These are phyloP conservation scores for Apamea monoglypha DNA, from an alignment of 2,888 invertebrate species.

Conservation along the genomic window DNA sequence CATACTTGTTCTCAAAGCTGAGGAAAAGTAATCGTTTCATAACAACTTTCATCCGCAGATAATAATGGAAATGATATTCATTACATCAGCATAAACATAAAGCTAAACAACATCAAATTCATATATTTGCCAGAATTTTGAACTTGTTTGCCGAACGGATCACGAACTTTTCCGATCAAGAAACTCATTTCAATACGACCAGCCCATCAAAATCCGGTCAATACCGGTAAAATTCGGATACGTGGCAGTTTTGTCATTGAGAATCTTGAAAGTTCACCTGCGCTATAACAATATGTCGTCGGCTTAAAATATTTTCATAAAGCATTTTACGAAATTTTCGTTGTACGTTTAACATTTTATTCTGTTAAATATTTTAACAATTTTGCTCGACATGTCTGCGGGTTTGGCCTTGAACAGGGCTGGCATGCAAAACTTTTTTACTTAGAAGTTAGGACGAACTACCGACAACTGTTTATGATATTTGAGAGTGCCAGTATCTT, in stretches of 20 bases:
- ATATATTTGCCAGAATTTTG: constrained; percentile 4
- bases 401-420: constrained; percentile 58
- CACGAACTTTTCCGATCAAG: constrained; percentile 42
- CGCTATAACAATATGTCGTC: constrained; percentile 21
- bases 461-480: constrained; percentile 34
- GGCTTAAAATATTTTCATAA: constrained; percentile 67
- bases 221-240: constrained; percentile 35
- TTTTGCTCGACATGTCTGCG: constrained; percentile 61
- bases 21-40: background rate
- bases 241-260: constrained; percentile 40
- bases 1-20: background rate
- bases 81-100: constrained; percentile 31
- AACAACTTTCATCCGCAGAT: background rate
- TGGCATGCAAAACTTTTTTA: constrained; percentile 53
- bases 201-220: constrained; percentile 51
- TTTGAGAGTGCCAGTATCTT: constrained; percentile 21
- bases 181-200: constrained; percentile 42
- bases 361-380: constrained; percentile 74
- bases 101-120: constrained; percentile 15
- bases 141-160: constrained; percentile 32
- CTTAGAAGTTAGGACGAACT: constrained; percentile 41
- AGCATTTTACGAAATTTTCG: constrained; percentile 72
- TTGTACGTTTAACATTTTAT: constrained; percentile 68
- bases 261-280: constrained; percentile 40
- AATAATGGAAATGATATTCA: constrained; percentile 16